These are phyloP conservation scores for Rhynchophorus ferrugineus DNA, from an alignment of 1,140 invertebrate species.

Conservation along the genomic window DNA sequence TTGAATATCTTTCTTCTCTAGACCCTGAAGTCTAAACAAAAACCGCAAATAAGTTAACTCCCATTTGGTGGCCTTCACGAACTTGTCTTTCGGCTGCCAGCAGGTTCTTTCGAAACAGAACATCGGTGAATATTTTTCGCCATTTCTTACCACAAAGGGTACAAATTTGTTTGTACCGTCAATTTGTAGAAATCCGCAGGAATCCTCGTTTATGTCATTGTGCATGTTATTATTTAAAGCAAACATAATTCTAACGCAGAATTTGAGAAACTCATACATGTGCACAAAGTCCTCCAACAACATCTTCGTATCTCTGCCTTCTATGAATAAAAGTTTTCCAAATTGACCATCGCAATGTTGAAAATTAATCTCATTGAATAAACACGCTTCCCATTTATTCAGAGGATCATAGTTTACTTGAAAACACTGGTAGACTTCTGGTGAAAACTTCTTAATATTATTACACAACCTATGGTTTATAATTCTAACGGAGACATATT, in stretches of 20 bases:
- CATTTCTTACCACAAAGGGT: not conserved
- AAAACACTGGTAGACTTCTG: not conserved
- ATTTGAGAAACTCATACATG: not conserved
- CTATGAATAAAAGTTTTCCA: not conserved
- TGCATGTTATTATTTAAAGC: not conserved
- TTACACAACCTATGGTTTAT: not conserved
- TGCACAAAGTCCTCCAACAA: not conserved
- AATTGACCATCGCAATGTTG: not conserved
- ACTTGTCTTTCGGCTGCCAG: not conserved
- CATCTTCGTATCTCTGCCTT: not conserved
- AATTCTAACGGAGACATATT: not conserved
- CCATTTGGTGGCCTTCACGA: not conserved
- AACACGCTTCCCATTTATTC: not conserved
- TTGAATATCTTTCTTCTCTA: not conserved
- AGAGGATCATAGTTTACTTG: not conserved
- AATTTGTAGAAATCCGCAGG: not conserved
- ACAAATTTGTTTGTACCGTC: not conserved
- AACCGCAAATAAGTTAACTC: not conserved
- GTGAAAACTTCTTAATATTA: not conserved
- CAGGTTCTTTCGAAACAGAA: not conserved
- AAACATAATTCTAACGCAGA: not conserved
- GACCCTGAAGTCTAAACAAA: not conserved
- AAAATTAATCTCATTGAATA: not conserved
- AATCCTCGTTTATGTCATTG: not conserved
- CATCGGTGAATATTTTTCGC: not conserved